Base-by-base conservation (phyloP, 2,888 invertebrate genomes). In the Melieria picta region DNA sequence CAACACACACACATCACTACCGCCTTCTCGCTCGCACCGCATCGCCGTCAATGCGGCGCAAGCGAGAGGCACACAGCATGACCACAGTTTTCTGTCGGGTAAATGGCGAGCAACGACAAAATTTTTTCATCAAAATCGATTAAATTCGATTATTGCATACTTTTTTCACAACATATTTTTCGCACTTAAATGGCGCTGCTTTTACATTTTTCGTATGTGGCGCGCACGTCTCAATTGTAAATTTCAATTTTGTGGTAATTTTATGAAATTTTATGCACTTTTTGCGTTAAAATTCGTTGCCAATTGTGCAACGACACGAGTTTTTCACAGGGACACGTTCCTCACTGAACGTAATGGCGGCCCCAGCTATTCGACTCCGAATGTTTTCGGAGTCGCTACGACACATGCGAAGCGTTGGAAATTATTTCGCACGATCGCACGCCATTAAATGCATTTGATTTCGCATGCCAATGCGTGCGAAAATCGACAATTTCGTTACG, bases 301-400 rank as follows among this genome's bases (percentile, higher is more conserved):
- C 80, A 83, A 82, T 83, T 84, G 80, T 80, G 80, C 82, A 81
- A 82, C 81, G 81, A 82, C 80, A 81, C 80, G 79, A 80, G 81
- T 83, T 86, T 84, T 85, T 86, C 84, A 83, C 80, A 84, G 82
- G 85, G 84, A 83, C 86, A 86, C 86, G 86, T 85, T 86, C 80
- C 85, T 84, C 83, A 85, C 85, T 86, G 80, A 81, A 73, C 79
- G 80, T 76, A 86, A 85, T 86, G 85, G 84, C 84, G 84, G 81
- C 80, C 81, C 72, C 72, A 81, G 79, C 79, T 79, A 80, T 81
- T 79, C 78, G 78, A 80, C 74, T 80, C 81, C 78, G 74, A 74
- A 65, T 47, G 72, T 76, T 82, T 82, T 82, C 82, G 82, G 80
- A 83, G 80, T 83, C 58, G 77, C 70, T 74, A 72, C 74, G 77